Evolutionary conservation across 2,888 invertebrate species (phyloP).

Genomic region (Cremastinae sp.): DNA sequence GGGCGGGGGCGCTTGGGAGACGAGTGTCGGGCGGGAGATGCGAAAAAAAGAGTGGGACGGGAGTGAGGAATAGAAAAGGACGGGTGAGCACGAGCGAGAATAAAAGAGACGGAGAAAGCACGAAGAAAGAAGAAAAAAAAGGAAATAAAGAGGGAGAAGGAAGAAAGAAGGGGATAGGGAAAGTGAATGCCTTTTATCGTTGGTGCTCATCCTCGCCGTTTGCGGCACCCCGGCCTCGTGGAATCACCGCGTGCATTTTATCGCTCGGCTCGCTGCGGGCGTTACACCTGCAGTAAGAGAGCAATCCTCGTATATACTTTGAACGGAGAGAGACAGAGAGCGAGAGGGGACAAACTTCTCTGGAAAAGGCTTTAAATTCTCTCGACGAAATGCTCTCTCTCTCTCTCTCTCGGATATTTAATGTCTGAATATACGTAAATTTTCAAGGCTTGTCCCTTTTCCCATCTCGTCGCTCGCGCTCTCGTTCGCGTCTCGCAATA

Average conservation of each 20-base stretch:
- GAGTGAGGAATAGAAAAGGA: background rate
- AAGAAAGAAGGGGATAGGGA: slow-evolving; percentile 17
- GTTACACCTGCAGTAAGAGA: slow-evolving; percentile 72
- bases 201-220: slow-evolving; percentile 60
- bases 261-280: slow-evolving; percentile 72
- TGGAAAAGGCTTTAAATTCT: slow-evolving; percentile 52
- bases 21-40: slow-evolving; percentile 21
- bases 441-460: slow-evolving; percentile 36
- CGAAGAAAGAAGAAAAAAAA: slow-evolving; percentile 26
- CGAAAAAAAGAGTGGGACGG: slow-evolving; percentile 22
- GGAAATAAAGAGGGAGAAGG: slow-evolving; percentile 3
- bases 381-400: slow-evolving; percentile 32
- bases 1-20: slow-evolving; percentile 14
- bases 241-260: slow-evolving; percentile 69
- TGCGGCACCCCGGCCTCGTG: slow-evolving; percentile 59
- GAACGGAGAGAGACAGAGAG: slow-evolving; percentile 3
- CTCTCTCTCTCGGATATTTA: slow-evolving; percentile 55
- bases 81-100: slow-evolving; percentile 39
- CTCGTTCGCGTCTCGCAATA: background rate
- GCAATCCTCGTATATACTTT: slow-evolving; percentile 25
- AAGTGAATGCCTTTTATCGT: slow-evolving; percentile 60
- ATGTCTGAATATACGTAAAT: slow-evolving; percentile 57
- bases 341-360: slow-evolving; percentile 12
- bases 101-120: slow-evolving; percentile 26
- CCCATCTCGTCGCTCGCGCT: slow-evolving; percentile 24